phyloP scores from a whole-genome alignment of 2,797 vertebrate species.

The Chromis chromis region DNA sequence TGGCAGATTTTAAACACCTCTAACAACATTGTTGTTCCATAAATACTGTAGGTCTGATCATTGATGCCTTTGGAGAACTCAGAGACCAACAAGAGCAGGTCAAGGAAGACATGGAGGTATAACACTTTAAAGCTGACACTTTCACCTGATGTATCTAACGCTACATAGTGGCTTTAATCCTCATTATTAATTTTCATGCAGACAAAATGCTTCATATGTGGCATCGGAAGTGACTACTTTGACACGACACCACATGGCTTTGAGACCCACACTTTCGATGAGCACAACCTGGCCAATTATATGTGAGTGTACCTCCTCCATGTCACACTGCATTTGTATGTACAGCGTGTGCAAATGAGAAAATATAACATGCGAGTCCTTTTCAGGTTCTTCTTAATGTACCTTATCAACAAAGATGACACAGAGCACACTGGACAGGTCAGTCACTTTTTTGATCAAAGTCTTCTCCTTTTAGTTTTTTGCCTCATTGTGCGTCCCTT shows the following conservation, averaged over 20 bases:
- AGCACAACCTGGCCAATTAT: constrained; percentile 95
- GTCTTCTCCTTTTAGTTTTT: background rate
- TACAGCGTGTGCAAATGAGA: background rate
- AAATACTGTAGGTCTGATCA: constrained; percentile 89
- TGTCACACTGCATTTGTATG: constrained; percentile 5
- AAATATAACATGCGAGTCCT: constrained; percentile 11
- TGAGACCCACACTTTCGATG: constrained; percentile 95
- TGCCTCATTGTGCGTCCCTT: background rate
- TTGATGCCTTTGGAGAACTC: constrained; percentile 95
- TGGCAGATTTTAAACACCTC: constrained; percentile 3
- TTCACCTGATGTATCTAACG: background rate
- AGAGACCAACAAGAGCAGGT: constrained; percentile 97
- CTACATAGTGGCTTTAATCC: background rate
- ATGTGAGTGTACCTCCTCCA: constrained; percentile 83
- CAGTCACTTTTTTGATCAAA: constrained; percentile 38
- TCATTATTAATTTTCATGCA: constrained; percentile 62
- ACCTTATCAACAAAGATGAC: constrained; percentile 96
- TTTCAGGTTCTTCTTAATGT: constrained; percentile 95
- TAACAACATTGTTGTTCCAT: constrained; percentile 9
- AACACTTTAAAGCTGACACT: background rate
- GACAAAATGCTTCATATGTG: constrained; percentile 98
- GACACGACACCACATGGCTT: constrained; percentile 95
- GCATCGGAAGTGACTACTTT: constrained; percentile 96
- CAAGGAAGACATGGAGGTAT: constrained; percentile 97
- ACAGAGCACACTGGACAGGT: constrained; percentile 96